These are phyloP conservation scores for Eupithecia subumbrata DNA, from an alignment of 2,888 invertebrate species.

Conservation along the genomic window DNA sequence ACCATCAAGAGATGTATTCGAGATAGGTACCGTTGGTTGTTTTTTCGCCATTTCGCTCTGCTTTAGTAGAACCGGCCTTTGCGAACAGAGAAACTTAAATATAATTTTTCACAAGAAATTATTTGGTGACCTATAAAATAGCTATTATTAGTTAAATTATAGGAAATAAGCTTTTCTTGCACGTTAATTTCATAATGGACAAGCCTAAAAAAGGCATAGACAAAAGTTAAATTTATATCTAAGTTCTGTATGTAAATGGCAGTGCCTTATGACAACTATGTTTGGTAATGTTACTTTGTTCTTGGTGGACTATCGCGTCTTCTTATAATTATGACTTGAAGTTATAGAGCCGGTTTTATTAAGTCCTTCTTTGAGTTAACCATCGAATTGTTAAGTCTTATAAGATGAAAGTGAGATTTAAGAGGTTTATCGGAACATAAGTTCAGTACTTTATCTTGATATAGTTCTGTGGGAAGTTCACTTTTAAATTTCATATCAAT, in stretches of 20 bases:
- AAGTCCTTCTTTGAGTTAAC: not conserved
- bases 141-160: not conserved
- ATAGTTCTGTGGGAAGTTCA: too few relatives aligned
- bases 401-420: not conserved
- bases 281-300: not conserved
- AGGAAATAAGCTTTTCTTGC: not conserved
- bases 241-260: not conserved
- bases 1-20: not conserved
- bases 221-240: not conserved
- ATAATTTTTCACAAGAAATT: not conserved
- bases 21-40: not conserved
- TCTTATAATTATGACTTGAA: not conserved
- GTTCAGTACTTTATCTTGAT: not conserved
- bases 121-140: not conserved
- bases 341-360: not conserved
- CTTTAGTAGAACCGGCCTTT: not conserved
- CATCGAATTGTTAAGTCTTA: not conserved
- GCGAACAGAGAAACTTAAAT: not conserved
- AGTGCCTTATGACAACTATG: not conserved
- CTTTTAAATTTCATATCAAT: not conserved
- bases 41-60: not conserved
- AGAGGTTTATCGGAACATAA: not conserved
- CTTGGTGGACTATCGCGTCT: not conserved
- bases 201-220: not conserved
- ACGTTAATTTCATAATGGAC: not conserved